Evolutionary conservation across 2,113 vertebrate species (phyloP), one percentile per base, ranked within the genome.

Genomic region (Gobio gobio): DNA sequence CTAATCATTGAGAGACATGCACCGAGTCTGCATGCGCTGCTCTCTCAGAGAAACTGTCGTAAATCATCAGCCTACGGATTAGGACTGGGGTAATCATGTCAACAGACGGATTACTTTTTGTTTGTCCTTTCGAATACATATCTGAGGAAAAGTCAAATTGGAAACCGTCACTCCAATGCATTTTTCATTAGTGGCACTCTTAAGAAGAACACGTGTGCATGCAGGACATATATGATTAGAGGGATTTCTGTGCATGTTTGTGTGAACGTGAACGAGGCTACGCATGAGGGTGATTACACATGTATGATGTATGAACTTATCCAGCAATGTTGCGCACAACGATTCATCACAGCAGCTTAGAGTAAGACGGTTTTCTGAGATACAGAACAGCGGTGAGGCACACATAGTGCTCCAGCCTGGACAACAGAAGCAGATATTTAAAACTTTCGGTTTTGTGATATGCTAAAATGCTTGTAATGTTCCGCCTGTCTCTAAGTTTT

Each of bases 31-130:
- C 45, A 81, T 56, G 49, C 10, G 16, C 24, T 36, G 47, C 70
- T 49, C 68, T 82, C 70, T 43, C 54, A 86, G 70, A 82, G 68
- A 82, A 84, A 84, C 64, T 22, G 56, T 16, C 33, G 33, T 2
- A 83, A 88, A 83, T 87, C 79, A 81, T 66, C 24, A 73, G 72
- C 40, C 49, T 72, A 20, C 66, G 79, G 90, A 93, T 95, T 93
- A 93, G 78, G 61, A 64, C 83, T 16, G 36, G 84, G 88, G 89
- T 92, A 91, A 88, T 91, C 89, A 33, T 91, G 93, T 93, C 93
- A 90, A 88, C 90, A 75, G 90, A 92, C 90, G 87, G 94, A 94
- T 94, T 94, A 94, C 90, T 92, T 81, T n/a, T 51, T 59, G 66
- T 87, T 85, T 80, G 76, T 74, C 88, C 84, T 49, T 88, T 86